Percentiles rank a stretch among this genome's conserved stretches.
phyloP scores from a whole-genome alignment of 2,113 vertebrate species.

The Columba janthina region DNA sequence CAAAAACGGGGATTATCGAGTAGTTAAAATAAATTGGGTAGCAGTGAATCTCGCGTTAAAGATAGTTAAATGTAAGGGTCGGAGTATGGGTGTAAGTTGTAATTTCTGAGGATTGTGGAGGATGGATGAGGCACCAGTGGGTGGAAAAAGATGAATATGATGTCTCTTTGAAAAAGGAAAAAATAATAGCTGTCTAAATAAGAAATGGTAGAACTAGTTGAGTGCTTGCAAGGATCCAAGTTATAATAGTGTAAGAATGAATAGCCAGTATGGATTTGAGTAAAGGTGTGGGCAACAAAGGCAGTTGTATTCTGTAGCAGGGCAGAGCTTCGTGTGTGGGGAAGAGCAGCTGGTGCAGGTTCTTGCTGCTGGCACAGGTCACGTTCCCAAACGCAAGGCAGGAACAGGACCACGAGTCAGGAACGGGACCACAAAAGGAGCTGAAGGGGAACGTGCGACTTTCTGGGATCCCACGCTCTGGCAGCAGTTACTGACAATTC shows the following conservation, averaged over 20 bases:
- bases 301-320: neutral
- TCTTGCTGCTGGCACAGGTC: neutral
- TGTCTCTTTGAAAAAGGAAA: neutral
- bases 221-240: neutral
- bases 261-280: neutral
- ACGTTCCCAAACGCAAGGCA: neutral
- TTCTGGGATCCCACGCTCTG: neutral
- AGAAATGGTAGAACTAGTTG: neutral
- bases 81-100: accelerated
- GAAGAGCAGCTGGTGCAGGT: accelerated
- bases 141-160: neutral
- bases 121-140: neutral
- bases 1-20: neutral
- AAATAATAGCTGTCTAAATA: neutral
- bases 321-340: neutral
- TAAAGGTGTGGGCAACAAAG: neutral
- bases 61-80: neutral
- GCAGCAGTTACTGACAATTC: neutral
- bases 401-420: neutral
- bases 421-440: accelerated
- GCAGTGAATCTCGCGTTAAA: accelerated
- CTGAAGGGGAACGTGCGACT: neutral
- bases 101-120: neutral
- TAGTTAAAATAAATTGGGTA: neutral
- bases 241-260: neutral